Conservation (phyloP, 1,140 invertebrate genomes). For the Cotesia typhae region DNA sequence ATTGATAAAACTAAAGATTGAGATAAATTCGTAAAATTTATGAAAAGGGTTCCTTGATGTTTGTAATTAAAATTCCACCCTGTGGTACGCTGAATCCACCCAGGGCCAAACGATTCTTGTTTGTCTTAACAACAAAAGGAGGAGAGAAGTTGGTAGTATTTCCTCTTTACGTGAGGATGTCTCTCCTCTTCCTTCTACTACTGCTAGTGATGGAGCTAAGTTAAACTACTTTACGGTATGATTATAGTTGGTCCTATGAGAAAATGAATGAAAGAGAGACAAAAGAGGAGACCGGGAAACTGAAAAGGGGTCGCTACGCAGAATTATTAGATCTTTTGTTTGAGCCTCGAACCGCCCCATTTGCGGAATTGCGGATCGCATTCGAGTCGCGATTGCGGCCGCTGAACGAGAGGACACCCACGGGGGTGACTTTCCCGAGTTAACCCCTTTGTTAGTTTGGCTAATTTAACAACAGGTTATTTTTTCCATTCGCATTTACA, state of each 20-base stretch:
- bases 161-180: constrained; percentile 46
- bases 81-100: constrained; percentile 33
- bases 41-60: constrained; percentile 56
- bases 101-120: constrained; percentile 61
- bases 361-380: constrained; percentile 64
- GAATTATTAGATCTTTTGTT: constrained; percentile 67
- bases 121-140: constrained; percentile 63
- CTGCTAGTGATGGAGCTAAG: background rate
- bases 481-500: constrained; percentile 44
- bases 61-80: constrained; percentile 63
- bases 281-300: constrained; percentile 21
- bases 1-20: no score
- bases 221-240: background rate
- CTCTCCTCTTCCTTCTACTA: no score
- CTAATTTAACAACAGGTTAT: constrained; percentile 58
- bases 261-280: constrained; percentile 20
- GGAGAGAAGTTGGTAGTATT: constrained; percentile 26
- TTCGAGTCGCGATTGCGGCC: constrained; percentile 58
- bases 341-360: constrained; percentile 61
- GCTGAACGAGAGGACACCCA: constrained; percentile 44
- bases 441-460: constrained; percentile 62
- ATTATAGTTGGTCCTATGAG: constrained; percentile 1
- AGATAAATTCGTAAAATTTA: constrained; percentile 29
- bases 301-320: constrained; percentile 44
- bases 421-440: constrained; percentile 28